Conservation (phyloP, 2,797 vertebrate species). For the Brachyrhaphis roseni region DNA sequence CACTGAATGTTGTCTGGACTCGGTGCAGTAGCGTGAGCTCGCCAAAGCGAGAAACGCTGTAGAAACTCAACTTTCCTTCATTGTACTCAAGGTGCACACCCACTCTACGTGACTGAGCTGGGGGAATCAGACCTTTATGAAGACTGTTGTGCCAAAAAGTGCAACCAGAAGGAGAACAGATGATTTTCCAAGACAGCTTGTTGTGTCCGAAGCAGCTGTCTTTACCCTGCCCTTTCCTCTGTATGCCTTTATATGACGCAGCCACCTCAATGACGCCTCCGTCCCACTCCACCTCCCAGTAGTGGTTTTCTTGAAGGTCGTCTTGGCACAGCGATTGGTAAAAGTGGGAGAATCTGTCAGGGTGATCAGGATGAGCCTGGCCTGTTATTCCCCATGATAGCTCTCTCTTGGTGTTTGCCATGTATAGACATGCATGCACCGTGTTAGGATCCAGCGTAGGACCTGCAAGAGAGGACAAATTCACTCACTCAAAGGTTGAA, state of each 20-base stretch:
- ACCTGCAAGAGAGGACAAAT: slow-evolving; percentile 31
- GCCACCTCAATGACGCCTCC: slow-evolving; percentile 58
- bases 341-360: slow-evolving; percentile 53
- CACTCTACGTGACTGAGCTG: slow-evolving; percentile 28
- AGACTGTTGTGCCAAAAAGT: slow-evolving; percentile 63
- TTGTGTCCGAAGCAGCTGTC: slow-evolving; percentile 63
- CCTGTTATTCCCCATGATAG: slow-evolving; percentile 37
- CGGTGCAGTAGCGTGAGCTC: slow-evolving; percentile 51
- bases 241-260: slow-evolving; percentile 50
- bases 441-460: slow-evolving; percentile 55
- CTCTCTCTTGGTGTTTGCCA: slow-evolving; percentile 44
- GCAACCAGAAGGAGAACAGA: slow-evolving; percentile 48
- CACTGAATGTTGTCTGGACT: slow-evolving; percentile 52
- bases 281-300: slow-evolving; percentile 71
- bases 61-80: slow-evolving; percentile 64
- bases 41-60: slow-evolving; percentile 28
- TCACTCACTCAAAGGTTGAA: not conserved
- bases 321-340: slow-evolving; percentile 53
- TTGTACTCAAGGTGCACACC: slow-evolving; percentile 52
- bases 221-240: slow-evolving; percentile 50
- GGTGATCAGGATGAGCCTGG: slow-evolving; percentile 50
- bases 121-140: slow-evolving; percentile 47
- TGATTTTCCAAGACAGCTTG: slow-evolving; percentile 63
- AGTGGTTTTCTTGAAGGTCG: slow-evolving; percentile 18
- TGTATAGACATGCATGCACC: slow-evolving; percentile 44